Evolutionary conservation across 2,113 vertebrate species (phyloP), one percentile per base, ranked within the genome.

Genomic region (Dolichallabes microphthalmus): DNA sequence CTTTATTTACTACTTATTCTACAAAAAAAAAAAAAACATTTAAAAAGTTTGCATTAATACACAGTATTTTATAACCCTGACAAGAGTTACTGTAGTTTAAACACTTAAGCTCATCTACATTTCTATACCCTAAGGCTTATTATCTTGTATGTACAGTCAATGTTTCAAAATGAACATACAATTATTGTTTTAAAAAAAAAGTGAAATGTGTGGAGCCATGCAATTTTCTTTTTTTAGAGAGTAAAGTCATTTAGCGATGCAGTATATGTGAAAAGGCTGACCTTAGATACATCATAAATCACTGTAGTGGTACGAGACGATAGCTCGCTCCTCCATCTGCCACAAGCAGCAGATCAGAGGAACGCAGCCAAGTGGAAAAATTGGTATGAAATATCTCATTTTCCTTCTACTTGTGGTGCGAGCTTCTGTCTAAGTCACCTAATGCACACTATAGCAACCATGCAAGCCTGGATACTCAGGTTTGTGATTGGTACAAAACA

Each of bases 401-500:
- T 80, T 82, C 82, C 39, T n/a, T 68, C 27, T 69, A 71, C 53
- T 55, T 68, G 63, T 66, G 78, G 52, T 57, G 61, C 15, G 7
- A 71, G 30, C 75, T 22, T 87, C 13, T 82, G 80, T 57, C 3
- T 87, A 17, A 63, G 12, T 4, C n/a, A 30, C 8, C 55, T n/a
- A 75, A 22, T 30, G 22, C 30, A 53, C 32, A 60, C 32, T 60
- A 30, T n/a, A 19, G 68, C 22, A 20, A 11, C 12, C 68, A 82
- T 8, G 52, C 52, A 39, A 60, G 52, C 69, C 32, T 20, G 30
- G 10, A 8, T 22, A 64, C 82, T 20, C 58, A 25, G 58, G 71
- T 79, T 32, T 79, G 83, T 80, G 80, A 79, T 90, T 89, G 77
- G 87, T 86, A 90, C 75, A 86, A 85, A 82, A 86, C 87, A 81